Percentiles rank a stretch among this genome's conserved stretches.
Evolutionary conservation across 2,797 vertebrate species (phyloP).

Genomic region (Enoplosus armatus): DNA sequence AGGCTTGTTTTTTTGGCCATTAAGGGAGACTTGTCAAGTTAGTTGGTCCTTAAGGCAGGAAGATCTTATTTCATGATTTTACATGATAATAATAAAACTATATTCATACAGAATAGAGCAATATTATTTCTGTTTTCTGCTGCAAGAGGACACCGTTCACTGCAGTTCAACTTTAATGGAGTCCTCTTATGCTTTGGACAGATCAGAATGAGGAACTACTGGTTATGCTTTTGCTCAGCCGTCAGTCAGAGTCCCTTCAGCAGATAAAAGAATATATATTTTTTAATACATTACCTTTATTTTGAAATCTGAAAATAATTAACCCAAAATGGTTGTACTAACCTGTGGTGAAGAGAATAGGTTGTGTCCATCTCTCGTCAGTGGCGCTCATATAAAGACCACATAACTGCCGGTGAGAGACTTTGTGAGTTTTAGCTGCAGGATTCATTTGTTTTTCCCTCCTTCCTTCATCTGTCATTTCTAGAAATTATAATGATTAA

Average conservation of each 20-base stretch:
- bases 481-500: not conserved
- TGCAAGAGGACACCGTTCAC: not conserved
- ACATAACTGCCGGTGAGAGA: not conserved
- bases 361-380: not conserved
- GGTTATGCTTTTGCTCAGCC: not conserved
- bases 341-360: too few species aligned
- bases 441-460: not conserved
- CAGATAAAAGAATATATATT: not conserved
- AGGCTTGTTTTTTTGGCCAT: not conserved
- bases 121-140: not conserved
- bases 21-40: not conserved
- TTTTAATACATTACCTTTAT: not conserved
- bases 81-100: not conserved
- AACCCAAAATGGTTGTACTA: too few species aligned
- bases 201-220: not conserved
- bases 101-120: not conserved
- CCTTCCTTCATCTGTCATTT: not conserved
- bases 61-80: not conserved
- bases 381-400: not conserved
- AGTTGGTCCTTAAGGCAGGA: not conserved
- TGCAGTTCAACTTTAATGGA: not conserved
- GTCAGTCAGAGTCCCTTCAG: not conserved
- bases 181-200: not conserved
- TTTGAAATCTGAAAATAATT: not conserved
- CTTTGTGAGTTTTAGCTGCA: too few species aligned